Base-by-base conservation (phyloP, 1,140 invertebrate species). In the Drosophila pachea region DNA sequence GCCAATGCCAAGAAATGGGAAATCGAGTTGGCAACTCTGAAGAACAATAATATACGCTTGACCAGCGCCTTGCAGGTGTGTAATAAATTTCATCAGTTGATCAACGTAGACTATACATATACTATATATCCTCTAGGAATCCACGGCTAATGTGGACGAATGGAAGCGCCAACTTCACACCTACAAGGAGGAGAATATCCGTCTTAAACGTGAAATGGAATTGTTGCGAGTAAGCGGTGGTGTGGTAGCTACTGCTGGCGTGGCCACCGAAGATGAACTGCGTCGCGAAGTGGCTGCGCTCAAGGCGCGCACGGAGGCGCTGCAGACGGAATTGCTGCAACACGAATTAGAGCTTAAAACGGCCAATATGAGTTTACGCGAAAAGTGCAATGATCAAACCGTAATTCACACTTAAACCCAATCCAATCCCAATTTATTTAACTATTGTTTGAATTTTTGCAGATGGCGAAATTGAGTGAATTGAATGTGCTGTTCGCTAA, bases 1-100 rank as follows among this genome's bases (percentile, higher is more conserved):
- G 95, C 96, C 29, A 98, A 98, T 91, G 97, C 97, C 2, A 99
- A 99, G 91, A 99, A 99, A 90, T 99, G 97, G 97, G 97, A 99
- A 92, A 94, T 99, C 50, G 97, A 99, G 91, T 91, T 99, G 71
- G 95, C 96, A 63, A 98, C 97, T 6, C 91, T 99, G 70, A 99
- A 99, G 91, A 98, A 96, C 79, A 99, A 98, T 90, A 99, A 99
- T 90, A 93, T 95, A 11, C 93, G 97, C 79, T 91, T 99, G 78
- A 99, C 97, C 7, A 96, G 96, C 82, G 97, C 97, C 7, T 92
- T 99, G 52, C 97, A 99, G 91, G 88, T 89, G 62, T 14, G 56
- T 52, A 43, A 53, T 14, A 29, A 12, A 45, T 8, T 22, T 40
- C 9, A 36, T 31, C 12, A 4, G 8, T 29, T 43, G 36, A 8